A percentile compares a stretch with the other conserved stretches of the same genome.
Evolutionary conservation across 2,113 vertebrate genomes (phyloP).

Genomic region (Nicator chloris): DNA sequence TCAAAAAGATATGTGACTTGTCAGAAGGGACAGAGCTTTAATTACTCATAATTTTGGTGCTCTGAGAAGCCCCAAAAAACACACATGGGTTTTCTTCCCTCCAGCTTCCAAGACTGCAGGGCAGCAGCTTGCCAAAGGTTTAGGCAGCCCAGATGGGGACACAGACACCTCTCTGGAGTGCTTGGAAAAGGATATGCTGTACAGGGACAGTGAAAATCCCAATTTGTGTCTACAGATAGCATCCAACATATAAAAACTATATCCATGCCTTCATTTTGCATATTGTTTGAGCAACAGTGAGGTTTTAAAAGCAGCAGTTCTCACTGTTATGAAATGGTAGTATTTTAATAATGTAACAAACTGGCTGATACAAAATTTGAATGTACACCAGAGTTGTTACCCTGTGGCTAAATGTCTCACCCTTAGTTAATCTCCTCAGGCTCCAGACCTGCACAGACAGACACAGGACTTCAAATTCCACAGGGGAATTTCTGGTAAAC

Average conservation of each 20-base stretch:
- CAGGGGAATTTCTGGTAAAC: conserved; percentile 28
- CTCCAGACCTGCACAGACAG: conserved; percentile 8
- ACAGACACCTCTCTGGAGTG: accelerated
- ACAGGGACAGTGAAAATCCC: neutral
- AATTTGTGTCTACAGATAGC: neutral
- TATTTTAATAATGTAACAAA: conserved; percentile 5
- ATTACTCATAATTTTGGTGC: neutral
- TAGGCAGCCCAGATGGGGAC: neutral
- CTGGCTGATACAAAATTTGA: neutral
- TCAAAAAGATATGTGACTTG: neutral
- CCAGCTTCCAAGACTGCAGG: neutral
- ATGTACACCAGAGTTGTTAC: neutral
- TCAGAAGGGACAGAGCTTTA: neutral
- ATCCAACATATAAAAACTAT: neutral
- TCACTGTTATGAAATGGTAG: neutral
- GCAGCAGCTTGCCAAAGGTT: neutral
- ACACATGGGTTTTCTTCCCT: neutral
- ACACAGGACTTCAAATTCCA: neutral
- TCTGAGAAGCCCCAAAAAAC: neutral
- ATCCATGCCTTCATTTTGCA: neutral
- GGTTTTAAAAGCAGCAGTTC: neutral
- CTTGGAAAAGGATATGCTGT: neutral
- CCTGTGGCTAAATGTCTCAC: conserved; percentile 45
- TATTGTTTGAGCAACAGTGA: neutral
- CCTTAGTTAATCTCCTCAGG: neutral